Evolutionary conservation across 2,888 invertebrate genomes (phyloP).

Genomic region (Seladonia tumulorum): DNA sequence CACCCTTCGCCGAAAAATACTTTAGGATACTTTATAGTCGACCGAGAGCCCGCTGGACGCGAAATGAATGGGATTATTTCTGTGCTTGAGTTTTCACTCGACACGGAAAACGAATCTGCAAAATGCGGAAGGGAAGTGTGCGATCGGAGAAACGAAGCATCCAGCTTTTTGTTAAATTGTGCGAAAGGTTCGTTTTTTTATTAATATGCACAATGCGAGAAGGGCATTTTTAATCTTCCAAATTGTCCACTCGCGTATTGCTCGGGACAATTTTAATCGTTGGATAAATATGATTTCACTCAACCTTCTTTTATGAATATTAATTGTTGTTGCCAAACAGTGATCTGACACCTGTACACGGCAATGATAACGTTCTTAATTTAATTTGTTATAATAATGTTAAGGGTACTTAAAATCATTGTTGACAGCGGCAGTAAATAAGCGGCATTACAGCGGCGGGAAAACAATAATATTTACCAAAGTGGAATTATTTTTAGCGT

Average conservation of each 20-base stretch:
- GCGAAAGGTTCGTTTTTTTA: too few relatives aligned
- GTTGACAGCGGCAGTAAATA: not conserved
- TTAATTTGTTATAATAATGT: not conserved
- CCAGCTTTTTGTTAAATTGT: too few relatives aligned
- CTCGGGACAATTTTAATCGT: not conserved
- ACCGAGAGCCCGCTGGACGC: not conserved
- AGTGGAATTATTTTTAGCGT: not conserved
- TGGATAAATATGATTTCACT: not conserved
- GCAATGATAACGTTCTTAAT: not conserved
- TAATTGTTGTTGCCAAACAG: not conserved
- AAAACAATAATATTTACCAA: not conserved
- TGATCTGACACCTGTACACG: not conserved
- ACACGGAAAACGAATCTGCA: not conserved
- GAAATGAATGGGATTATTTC: not conserved
- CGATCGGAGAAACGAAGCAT: not conserved
- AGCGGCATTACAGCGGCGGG: not conserved
- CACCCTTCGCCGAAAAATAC: conserved; percentile 5
- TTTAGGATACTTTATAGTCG: not conserved
- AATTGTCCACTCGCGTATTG: too few relatives aligned
- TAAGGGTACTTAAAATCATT: not conserved
- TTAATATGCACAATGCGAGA: too few relatives aligned
- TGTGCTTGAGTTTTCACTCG: not conserved
- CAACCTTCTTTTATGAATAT: too few relatives aligned
- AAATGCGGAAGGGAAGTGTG: not conserved
- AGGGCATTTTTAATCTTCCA: not conserved